A percentile compares a stretch with the other conserved stretches of the same genome.
phyloP scores from a whole-genome alignment of 2,113 vertebrate genomes.

The Chaetops frenatus region DNA sequence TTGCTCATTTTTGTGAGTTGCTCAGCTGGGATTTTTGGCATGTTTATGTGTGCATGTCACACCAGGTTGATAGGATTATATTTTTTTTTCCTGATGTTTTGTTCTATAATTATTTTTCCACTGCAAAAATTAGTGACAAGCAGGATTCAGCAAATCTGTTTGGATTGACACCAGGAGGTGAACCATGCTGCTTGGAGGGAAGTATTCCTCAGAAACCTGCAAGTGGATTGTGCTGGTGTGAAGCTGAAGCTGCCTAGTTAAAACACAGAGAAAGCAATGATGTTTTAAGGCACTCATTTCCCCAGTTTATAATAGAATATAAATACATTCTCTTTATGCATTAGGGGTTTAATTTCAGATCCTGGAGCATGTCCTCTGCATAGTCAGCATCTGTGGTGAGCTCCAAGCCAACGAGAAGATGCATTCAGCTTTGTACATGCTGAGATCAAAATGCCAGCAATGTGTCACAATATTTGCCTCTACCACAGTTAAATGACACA shows the following conservation, averaged over 20 bases:
- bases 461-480: neutral
- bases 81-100: neutral
- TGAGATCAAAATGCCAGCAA: neutral
- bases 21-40: neutral
- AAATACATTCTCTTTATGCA: neutral
- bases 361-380: neutral
- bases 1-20: neutral
- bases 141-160: slow-evolving; percentile 16
- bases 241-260: neutral
- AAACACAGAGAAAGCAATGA: neutral
- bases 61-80: neutral
- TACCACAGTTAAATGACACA: neutral
- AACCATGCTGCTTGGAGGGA: neutral
- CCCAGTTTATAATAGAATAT: neutral
- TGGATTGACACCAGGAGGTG: neutral
- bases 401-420: neutral
- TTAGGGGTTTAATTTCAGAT: neutral
- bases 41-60: neutral
- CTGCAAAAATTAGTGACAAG: neutral
- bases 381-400: neutral
- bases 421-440: neutral
- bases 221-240: neutral
- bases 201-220: neutral
- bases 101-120: slow-evolving; percentile 24
- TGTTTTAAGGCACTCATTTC: neutral